Evolutionary conservation across 2,113 vertebrate genomes (phyloP).

Genomic region (Echinops telfairi): DNA sequence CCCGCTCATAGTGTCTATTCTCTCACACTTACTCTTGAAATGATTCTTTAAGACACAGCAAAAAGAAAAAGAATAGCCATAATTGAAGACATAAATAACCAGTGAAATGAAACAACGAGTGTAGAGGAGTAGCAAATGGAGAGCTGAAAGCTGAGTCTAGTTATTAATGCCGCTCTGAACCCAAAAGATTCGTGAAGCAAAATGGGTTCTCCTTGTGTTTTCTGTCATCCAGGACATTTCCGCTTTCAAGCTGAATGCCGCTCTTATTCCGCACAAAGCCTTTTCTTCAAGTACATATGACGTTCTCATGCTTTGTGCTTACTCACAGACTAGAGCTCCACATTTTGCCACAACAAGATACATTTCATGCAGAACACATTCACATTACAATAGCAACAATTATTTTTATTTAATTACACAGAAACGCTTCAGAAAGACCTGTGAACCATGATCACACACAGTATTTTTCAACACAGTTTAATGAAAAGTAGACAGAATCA

Average conservation of each 20-base stretch:
- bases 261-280: not conserved
- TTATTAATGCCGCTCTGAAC: slow-evolving; percentile 55
- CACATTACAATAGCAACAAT: slow-evolving; percentile 32
- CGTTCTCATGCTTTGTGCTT: slow-evolving; percentile 1
- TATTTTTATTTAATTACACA: slow-evolving; percentile 60
- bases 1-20: not conserved
- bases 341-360: slow-evolving; percentile 42
- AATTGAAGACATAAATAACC: slow-evolving; percentile 57
- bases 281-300: slow-evolving; percentile 21
- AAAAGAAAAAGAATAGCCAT: slow-evolving; percentile 27
- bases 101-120: slow-evolving; percentile 26
- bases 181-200: slow-evolving; percentile 54
- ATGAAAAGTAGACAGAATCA: slow-evolving; percentile 50
- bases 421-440: not conserved
- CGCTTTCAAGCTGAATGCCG: slow-evolving; percentile 41
- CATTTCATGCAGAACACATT: not conserved
- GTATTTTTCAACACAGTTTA: not conserved
- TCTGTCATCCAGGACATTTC: slow-evolving; percentile 48
- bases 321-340: not conserved
- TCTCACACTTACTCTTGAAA: slow-evolving; percentile 51
- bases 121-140: slow-evolving; percentile 10
- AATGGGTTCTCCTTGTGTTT: slow-evolving; percentile 2
- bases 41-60: slow-evolving; percentile 19
- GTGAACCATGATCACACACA: not conserved
- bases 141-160: not conserved